Base-by-base conservation (phyloP, 2,113 vertebrate genomes). In the Hymenochirus boettgeri region DNA sequence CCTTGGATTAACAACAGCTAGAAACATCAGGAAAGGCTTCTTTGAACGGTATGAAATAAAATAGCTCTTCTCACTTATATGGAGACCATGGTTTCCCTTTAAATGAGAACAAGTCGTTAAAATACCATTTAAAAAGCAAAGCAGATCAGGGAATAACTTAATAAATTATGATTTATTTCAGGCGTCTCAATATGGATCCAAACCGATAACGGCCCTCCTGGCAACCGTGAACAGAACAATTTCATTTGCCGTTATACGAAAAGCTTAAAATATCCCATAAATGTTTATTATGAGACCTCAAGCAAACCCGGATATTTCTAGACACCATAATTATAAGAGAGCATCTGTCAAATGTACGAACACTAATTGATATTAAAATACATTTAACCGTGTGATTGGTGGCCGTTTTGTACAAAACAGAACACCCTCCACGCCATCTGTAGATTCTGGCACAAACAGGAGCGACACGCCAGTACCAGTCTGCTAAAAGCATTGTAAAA, bases 261-360 rank as follows among this genome's bases (percentile, higher is more conserved):
- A 59, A 58, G 51, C 17, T 54, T n/a, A 57, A 57, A 59, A 42
- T 39, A 15, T 26, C 25, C 33, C 42, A 59, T 67, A 45, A 67
- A 59, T 52, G 47, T 67, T 67, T 59, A 67, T 67, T 52, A 21
- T 2, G 21, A 25, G 42, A 39, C 45, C 29, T 56, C 17, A 25
- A 47, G 25, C 18, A 24, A 51, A 11, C 31, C 51, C 8, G 8
- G 33, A 26, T 37, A 63, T 56, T 56, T 58, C n/a, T 46, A 35
- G 63, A 27, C 64, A 59, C 55, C 35, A 53, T 8, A 59, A 69
- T 69, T 69, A 60, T 69, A 22, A 60, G 33, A 27, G 33, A 60
- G 65, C 65, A 69, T 51, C 65, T 69, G 65, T 69, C 65, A 69
- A 60, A 42, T 45, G 57, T 53, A 53, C 48, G 42, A 53, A 53